Conservation (phyloP, 1,140 invertebrate genomes). For the Hylyphantes graminicola region DNA sequence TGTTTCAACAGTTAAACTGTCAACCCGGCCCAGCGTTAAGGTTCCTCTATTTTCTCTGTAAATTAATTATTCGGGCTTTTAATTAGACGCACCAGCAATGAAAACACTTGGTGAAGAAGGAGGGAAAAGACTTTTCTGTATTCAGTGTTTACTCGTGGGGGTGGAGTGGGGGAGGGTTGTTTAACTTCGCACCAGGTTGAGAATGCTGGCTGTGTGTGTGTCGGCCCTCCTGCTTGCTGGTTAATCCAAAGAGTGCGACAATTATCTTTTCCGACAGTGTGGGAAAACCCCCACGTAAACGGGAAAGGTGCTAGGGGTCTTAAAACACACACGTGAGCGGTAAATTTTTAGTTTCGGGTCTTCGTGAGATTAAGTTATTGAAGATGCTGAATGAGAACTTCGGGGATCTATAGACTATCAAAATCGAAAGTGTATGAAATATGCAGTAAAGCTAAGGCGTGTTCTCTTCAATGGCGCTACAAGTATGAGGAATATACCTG, state of each 20-base stretch:
- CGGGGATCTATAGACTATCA: not conserved
- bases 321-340: constrained; percentile 16
- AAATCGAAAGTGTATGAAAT: not conserved
- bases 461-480: too few species aligned
- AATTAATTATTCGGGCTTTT: constrained; percentile 59
- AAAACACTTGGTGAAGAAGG: constrained; percentile 57
- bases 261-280: constrained; percentile 46
- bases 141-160: constrained; percentile 49
- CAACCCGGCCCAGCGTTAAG: constrained; percentile 42
- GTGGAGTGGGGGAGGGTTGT: constrained; percentile 13
- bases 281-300: constrained; percentile 46
- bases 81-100: constrained; percentile 48
- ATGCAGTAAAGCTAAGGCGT: not conserved
- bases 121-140: constrained; percentile 48
- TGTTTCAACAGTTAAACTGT: constrained; percentile 59
- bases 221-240: constrained; percentile 6
- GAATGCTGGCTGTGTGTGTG: constrained; percentile 11
- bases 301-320: constrained; percentile 9
- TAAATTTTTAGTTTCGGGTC: constrained; percentile 54
- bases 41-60: constrained; percentile 59
- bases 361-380: constrained; percentile 51
- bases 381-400: constrained; percentile 41
- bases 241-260: constrained; percentile 56
- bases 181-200: constrained; percentile 47
- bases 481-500: too few species aligned